Percentiles rank a stretch among this genome's conserved stretches.
phyloP scores from a whole-genome alignment of 2,113 vertebrate species.

The Neogale vison region DNA sequence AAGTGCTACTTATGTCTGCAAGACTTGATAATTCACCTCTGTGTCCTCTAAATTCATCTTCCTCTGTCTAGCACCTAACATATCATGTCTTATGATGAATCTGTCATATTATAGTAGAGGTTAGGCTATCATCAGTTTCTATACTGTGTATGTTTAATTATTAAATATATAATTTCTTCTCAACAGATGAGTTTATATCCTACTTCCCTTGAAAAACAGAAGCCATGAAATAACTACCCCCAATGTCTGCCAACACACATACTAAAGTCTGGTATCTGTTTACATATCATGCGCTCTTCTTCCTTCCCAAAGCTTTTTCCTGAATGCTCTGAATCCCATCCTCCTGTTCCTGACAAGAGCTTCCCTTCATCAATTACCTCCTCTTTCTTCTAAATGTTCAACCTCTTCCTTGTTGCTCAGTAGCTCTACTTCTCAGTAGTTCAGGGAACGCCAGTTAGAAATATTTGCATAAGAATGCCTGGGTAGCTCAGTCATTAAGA shows the following conservation, averaged over 20 bases:
- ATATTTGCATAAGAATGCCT: neutral
- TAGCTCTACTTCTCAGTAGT: neutral
- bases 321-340: neutral
- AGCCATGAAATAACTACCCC: neutral
- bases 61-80: neutral
- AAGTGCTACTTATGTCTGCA: neutral
- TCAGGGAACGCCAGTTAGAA: neutral
- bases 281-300: neutral
- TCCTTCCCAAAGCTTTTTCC: neutral
- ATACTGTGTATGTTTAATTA: neutral
- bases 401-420: neutral
- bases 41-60: neutral
- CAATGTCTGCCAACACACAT: neutral
- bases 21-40: neutral
- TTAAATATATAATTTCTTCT: neutral
- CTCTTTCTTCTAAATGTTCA: neutral
- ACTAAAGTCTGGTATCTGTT: neutral
- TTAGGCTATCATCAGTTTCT: neutral
- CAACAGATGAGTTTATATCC: neutral
- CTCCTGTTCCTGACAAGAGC: neutral
- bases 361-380: neutral
- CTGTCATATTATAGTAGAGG: neutral
- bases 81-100: neutral
- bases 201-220: conserved; percentile 7
- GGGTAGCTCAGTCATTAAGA: no score